phyloP scores from a whole-genome alignment of 2,113 vertebrate genomes.

The Ia io region DNA sequence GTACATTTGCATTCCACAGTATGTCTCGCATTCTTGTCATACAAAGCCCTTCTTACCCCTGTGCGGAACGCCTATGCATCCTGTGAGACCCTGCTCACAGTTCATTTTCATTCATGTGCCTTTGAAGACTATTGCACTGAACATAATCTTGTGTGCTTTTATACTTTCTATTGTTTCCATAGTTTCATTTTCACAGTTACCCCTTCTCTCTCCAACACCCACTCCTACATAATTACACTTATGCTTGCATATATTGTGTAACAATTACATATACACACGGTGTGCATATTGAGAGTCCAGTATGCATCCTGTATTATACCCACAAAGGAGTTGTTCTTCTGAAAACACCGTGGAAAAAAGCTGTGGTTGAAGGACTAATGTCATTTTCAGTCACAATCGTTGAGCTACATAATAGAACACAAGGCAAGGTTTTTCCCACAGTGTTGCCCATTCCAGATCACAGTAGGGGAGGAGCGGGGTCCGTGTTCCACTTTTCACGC shows the following conservation, averaged over 20 bases:
- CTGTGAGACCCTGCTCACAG: neutral
- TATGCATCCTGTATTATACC: neutral
- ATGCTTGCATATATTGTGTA: neutral
- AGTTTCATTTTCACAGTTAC: neutral
- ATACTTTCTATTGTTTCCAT: neutral
- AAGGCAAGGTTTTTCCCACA: neutral
- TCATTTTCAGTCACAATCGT: too few relatives aligned
- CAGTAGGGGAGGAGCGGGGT: accelerated
- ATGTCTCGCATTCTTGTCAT: neutral
- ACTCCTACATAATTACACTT: neutral
- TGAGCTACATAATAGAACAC: neutral
- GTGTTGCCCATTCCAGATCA: neutral
- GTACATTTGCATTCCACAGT: neutral
- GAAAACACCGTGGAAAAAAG: neutral
- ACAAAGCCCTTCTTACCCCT: neutral
- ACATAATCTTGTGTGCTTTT: neutral
- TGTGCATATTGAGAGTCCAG: neutral
- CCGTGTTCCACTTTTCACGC: neutral
- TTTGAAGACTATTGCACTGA: neutral
- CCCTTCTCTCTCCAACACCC: neutral
- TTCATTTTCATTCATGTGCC: neutral
- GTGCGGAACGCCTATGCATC: too few relatives aligned
- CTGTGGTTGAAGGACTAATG: neutral
- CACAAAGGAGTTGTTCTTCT: neutral
- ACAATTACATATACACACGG: accelerated